phyloP scores from a whole-genome alignment of 53 echinoderm and acorn worm species.

The Henricia sp. region DNA sequence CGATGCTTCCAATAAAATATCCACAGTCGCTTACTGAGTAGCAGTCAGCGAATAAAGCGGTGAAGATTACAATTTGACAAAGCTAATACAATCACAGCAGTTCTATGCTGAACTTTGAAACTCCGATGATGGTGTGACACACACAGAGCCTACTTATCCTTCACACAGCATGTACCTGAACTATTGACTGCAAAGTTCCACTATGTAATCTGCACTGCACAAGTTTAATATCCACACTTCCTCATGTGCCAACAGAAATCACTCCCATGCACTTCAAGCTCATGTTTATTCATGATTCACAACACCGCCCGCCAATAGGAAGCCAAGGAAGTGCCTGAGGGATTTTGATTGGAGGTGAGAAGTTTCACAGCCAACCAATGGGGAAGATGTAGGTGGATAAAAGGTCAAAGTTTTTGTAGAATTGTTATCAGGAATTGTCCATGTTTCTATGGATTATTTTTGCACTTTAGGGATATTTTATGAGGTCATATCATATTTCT shows the following conservation, averaged over 20 bases:
- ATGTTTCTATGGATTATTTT: too few species aligned
- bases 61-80: constrained; percentile 4
- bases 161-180: background rate
- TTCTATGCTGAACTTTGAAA: constrained; percentile 11
- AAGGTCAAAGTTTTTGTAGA: too few species aligned
- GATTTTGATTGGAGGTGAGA: constrained; percentile 43
- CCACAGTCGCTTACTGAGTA: background rate
- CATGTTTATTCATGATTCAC: constrained; percentile 39
- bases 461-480: too few species aligned
- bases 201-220: background rate
- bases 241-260: background rate
- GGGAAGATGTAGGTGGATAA: too few species aligned
- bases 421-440: too few species aligned
- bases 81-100: background rate
- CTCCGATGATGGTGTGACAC: background rate
- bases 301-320: constrained; percentile 20
- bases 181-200: background rate
- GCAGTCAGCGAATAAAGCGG: background rate
- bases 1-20: background rate
- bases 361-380: constrained; percentile 54
- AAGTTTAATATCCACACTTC: too few species aligned
- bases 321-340: constrained; percentile 14
- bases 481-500: too few species aligned
- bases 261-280: background rate
- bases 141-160: background rate